Evolutionary conservation across 2,888 invertebrate genomes (phyloP), one percentile per base, ranked within the genome.

Genomic region (Xestia xanthographa): DNA sequence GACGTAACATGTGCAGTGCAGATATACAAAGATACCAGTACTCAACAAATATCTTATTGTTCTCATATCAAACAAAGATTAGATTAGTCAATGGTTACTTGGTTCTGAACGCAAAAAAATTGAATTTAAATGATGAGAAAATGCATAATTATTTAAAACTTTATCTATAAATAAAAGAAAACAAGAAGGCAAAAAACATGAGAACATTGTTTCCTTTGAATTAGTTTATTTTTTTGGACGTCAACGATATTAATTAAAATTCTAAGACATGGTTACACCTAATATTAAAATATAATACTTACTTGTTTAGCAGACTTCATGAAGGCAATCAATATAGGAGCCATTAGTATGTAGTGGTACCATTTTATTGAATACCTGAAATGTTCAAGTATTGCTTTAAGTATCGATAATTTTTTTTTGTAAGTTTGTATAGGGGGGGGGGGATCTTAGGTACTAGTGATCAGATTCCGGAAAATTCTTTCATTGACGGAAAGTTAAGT

Each of bases 281-380:
- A 48, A 45, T 50, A 22, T 66, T n/a, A 53, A 3, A 26, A 60
- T 60, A 34, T 12, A 41, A n/a, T 22, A 91, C 93, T 95, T 92
- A 98, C 98, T 96, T 98, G 98, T 91, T 97, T 96, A 2, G 98
- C 97, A 34, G 97, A 97, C 83, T 98, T 97, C 97, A 98, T 97
- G 92, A 97, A 98, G 50, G 98, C 92, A 56, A 98, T 95, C 11
- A 98, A 97, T 12, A 98, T 91, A 0, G 98, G 98, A 0, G 97
- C 96, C 92, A 98, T 97, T 6, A 98, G 80, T 45, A 98, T 92
- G 89, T 98, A 98, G 91, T 98, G 98, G 90, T 98, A 98, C 98
- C 98, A 98, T 90, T 96, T 97, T 68, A 97, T 90, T 2, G 96
- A 95, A 85, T 97, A 89, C 83, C 96, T 96, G 94, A 60, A 94